Percentiles rank a stretch among this genome's conserved stretches.
Conservation (phyloP, 2,888 invertebrate genomes). For the Hybos culiciformis region DNA sequence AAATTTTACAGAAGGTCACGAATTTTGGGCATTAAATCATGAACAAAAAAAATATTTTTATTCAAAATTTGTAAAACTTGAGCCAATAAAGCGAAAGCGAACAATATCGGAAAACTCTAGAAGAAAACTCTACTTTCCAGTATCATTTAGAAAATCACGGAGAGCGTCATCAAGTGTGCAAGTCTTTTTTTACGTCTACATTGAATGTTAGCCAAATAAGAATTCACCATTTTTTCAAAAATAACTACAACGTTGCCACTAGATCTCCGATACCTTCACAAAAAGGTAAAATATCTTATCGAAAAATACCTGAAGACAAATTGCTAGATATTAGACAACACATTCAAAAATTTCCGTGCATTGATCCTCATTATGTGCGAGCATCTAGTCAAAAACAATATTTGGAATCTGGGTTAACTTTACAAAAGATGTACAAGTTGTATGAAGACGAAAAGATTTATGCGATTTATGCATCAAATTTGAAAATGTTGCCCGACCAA, state of each 20-base stretch:
- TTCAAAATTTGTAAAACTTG: conserved; percentile 2
- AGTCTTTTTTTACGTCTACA: conserved; percentile 8
- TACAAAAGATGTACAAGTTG: conserved; percentile 9
- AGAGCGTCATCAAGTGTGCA: conserved; percentile 3
- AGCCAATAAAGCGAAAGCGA: not conserved
- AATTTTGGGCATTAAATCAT: conserved; percentile 3
- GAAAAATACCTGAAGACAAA: conserved; percentile 2
- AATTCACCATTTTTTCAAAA: conserved; percentile 10
- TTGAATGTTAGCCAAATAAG: conserved; percentile 6
- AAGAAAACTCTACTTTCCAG: not conserved
- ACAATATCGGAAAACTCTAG: not conserved
- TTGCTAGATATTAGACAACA: conserved; percentile 6
- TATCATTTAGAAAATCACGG: conserved; percentile 7
- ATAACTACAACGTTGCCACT: not conserved
- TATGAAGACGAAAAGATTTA: conserved; percentile 7
- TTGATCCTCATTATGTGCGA: conserved; percentile 10
- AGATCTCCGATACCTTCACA: not conserved
- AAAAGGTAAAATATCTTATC: conserved; percentile 5
- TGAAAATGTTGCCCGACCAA: not conserved
- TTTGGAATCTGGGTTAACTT: conserved; percentile 8
- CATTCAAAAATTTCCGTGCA: not conserved
- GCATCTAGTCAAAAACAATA: conserved; percentile 8
- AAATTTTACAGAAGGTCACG: conserved; percentile 4
- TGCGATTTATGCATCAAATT: conserved; percentile 7
- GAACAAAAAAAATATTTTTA: conserved; percentile 4